phyloP scores from a whole-genome alignment of 35 echinoderm and acorn worm genomes.

The Strongylocentrotus purpuratus region DNA sequence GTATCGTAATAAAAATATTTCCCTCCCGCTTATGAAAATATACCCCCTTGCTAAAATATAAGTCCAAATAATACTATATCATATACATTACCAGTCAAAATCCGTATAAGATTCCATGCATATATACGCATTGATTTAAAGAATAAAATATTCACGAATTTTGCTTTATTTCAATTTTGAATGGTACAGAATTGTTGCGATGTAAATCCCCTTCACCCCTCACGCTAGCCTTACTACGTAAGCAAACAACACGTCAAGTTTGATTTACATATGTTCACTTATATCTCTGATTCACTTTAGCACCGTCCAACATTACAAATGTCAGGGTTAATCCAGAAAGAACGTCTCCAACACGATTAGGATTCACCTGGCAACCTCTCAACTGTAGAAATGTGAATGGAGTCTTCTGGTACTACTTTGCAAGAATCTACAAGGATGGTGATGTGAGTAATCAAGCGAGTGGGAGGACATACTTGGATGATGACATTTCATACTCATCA shows the following conservation, averaged over 20 bases:
- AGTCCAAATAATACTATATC: too few relatives aligned
- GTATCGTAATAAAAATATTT: too few relatives aligned
- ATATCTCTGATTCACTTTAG: background rate
- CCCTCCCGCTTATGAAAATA: too few relatives aligned
- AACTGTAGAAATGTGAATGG: conserved; percentile 9
- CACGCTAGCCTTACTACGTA: background rate
- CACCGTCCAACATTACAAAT: background rate
- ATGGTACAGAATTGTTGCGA: background rate
- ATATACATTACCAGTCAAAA: too few relatives aligned
- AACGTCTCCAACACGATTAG: background rate
- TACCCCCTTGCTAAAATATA: too few relatives aligned
- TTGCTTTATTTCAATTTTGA: background rate
- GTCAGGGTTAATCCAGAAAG: background rate
- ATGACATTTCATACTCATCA: background rate
- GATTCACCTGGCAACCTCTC: background rate
- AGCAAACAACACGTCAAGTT: background rate
- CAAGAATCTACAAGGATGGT: background rate
- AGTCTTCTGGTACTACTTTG: background rate
- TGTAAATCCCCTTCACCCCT: background rate
- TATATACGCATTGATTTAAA: background rate
- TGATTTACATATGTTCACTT: too few relatives aligned
- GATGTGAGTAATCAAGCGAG: too few relatives aligned
- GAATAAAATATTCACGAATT: background rate
- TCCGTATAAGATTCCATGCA: too few relatives aligned
- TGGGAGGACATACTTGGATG: background rate